phyloP scores from a whole-genome alignment of 2,113 vertebrate species.

The Laticauda colubrina region DNA sequence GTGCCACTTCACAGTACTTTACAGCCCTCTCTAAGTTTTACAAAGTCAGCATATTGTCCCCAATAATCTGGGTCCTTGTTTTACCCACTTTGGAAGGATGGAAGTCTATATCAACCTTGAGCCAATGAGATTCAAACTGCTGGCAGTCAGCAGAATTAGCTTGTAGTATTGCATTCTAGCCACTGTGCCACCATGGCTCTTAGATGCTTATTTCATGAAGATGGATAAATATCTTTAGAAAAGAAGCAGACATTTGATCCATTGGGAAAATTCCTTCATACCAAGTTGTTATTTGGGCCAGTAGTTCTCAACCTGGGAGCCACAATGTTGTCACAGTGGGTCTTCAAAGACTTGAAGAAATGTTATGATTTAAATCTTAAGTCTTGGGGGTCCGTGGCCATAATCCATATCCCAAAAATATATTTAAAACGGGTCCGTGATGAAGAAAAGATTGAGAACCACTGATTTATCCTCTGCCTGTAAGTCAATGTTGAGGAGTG shows the following conservation, averaged over 20 bases:
- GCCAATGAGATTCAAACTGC: no score
- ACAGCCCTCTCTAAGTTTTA: no score
- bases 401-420: background rate
- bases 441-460: background rate
- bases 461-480: background rate
- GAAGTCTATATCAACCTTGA: no score
- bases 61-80: no score
- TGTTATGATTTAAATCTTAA: background rate
- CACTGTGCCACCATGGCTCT: no score
- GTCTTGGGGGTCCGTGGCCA: background rate
- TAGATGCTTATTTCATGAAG: background rate
- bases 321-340: background rate
- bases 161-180: no score
- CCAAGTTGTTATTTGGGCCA: background rate
- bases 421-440: background rate
- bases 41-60: no score
- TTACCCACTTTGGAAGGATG: no score
- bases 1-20: no score
- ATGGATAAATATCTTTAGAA: background rate
- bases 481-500: background rate
- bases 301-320: background rate
- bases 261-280: background rate
- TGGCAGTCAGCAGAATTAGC: no score
- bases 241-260: background rate
- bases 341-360: background rate